Evolutionary conservation across 2,797 vertebrate species (phyloP).

Genomic region (Antrozous pallidus): DNA sequence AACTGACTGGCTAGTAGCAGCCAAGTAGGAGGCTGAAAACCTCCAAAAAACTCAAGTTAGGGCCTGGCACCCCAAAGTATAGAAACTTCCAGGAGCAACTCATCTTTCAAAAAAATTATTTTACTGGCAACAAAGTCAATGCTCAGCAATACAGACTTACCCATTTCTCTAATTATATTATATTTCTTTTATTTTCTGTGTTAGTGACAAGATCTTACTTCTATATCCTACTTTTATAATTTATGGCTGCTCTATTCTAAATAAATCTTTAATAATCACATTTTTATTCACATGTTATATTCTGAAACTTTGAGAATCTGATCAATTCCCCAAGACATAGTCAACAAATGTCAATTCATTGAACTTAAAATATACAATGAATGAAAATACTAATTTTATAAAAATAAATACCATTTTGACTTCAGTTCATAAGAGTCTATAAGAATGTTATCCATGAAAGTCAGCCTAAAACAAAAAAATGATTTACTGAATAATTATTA

Average conservation of each 20-base stretch:
- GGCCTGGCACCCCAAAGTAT: not conserved
- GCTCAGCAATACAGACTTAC: not conserved
- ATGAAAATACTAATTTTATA: not conserved
- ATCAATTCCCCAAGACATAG: not conserved
- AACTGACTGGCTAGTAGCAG: not conserved
- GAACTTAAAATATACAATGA: not conserved
- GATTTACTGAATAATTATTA: not conserved
- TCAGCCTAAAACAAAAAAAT: not conserved
- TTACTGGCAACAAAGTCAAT: not conserved
- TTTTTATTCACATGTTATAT: not conserved
- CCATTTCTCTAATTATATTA: not conserved
- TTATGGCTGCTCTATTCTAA: not conserved
- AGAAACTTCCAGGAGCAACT: not conserved
- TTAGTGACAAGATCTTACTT: constrained; percentile 17
- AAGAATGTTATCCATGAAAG: not conserved
- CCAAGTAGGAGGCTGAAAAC: not conserved
- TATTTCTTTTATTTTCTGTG: not conserved
- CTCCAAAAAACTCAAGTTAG: not conserved
- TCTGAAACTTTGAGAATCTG: constrained; percentile 10
- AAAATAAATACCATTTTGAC: not conserved
- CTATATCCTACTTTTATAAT: not conserved
- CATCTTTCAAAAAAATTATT: not conserved
- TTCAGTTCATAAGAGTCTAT: not conserved
- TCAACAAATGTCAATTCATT: not conserved
- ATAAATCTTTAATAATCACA: not conserved